Conservation (phyloP, 37 sponge, comb jelly and placozoan species). For the Cladorhizidae sp. region DNA sequence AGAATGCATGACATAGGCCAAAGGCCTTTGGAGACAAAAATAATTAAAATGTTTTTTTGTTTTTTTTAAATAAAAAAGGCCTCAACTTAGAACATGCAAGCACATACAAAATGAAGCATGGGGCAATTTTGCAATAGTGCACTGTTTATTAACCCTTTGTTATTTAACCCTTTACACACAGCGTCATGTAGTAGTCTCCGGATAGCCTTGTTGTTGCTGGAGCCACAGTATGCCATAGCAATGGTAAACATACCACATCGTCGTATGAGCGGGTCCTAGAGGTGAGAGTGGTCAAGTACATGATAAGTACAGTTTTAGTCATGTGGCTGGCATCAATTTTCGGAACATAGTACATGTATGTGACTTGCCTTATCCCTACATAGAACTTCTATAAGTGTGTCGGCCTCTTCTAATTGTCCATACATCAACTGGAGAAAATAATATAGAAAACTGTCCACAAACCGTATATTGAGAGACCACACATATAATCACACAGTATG, state of each 20-base stretch:
- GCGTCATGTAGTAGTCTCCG: constrained; percentile 89
- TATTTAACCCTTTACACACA: no score
- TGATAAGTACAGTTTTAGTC: background rate
- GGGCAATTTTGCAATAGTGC: no score
- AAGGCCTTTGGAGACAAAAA: no score
- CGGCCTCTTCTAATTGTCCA: constrained; percentile 91
- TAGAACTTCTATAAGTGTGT: constrained; percentile 81
- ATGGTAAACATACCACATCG: constrained; percentile 90
- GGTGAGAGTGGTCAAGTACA: background rate
- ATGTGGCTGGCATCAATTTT: background rate
- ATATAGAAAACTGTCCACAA: no score
- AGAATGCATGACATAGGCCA: no score
- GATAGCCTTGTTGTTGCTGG: constrained; percentile 92
- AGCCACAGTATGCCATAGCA: constrained; percentile 97
- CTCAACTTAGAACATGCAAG: no score
- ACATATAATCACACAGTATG: no score
- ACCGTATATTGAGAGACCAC: no score
- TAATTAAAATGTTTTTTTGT: no score
- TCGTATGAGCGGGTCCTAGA: constrained; percentile 84
- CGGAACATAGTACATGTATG: background rate
- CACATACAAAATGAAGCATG: no score
- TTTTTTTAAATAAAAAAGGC: no score
- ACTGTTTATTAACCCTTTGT: no score
- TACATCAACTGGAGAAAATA: constrained; percentile 69
- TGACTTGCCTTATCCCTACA: constrained; percentile 68